A percentile compares a stretch with the other conserved stretches of the same genome.
These are phyloP conservation scores for Ips typographus DNA, from an alignment of 1,140 invertebrate species.

Conservation along the genomic window DNA sequence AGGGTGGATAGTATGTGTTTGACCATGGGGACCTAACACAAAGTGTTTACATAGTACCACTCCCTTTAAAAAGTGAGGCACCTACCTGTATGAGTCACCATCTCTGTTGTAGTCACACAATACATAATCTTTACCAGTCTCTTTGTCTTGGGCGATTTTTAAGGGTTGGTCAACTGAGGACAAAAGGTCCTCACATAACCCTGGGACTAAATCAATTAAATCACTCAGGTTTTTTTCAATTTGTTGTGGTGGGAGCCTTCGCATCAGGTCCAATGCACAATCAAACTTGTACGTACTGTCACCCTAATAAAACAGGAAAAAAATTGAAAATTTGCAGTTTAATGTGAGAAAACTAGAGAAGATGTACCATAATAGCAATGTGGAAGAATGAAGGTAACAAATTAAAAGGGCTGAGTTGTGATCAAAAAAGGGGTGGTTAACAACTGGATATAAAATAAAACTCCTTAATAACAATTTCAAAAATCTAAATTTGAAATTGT, in stretches of 20 bases:
- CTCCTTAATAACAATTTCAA: neutral
- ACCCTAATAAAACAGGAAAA: slow-evolving; percentile 65
- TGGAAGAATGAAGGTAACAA: neutral
- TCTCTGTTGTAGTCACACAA: slow-evolving; percentile 99
- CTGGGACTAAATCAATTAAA: slow-evolving; percentile 94
- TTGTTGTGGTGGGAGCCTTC: slow-evolving; percentile 96
- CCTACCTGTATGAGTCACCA: slow-evolving; percentile 92
- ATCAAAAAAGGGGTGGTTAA: neutral
- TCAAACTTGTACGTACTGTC: slow-evolving; percentile 81
- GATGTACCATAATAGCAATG: neutral
- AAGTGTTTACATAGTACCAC: neutral
- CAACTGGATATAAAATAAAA: neutral
- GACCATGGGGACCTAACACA: slow-evolving; percentile 87
- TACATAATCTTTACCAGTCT: slow-evolving; percentile 94
- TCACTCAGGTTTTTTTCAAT: slow-evolving; percentile 98
- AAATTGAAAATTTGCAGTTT: neutral
- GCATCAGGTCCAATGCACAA: slow-evolving; percentile 97
- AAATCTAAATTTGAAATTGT: no score
- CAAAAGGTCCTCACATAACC: slow-evolving; percentile 93
- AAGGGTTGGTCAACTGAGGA: slow-evolving; percentile 98
- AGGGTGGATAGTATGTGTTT: slow-evolving; percentile 95
- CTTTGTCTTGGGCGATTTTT: slow-evolving; percentile 95
- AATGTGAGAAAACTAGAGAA: no score
- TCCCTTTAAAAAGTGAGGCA: slow-evolving; percentile 44
- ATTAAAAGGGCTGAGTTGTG: neutral